phyloP scores from a whole-genome alignment of 2,797 vertebrate species.

The Pangasius macronema region DNA sequence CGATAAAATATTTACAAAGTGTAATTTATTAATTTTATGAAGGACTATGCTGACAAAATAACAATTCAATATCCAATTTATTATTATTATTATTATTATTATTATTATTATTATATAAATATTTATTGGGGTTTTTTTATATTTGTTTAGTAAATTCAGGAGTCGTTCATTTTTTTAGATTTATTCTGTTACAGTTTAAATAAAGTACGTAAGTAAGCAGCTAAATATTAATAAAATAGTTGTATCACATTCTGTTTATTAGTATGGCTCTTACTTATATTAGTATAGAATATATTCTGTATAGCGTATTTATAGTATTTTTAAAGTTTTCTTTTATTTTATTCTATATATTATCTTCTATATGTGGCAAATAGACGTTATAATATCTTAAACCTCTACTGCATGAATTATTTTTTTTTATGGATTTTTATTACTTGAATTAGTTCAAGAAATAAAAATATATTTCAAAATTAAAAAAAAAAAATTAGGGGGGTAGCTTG shows the following conservation, averaged over 20 bases:
- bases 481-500: too few species aligned
- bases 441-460: too few species aligned
- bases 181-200: background rate
- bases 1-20: background rate
- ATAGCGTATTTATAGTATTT: too few species aligned
- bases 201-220: background rate
- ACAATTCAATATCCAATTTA: background rate
- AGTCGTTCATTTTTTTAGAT: background rate
- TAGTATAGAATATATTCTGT: too few species aligned
- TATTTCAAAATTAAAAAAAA: too few species aligned
- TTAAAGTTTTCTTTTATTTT: background rate
- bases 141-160: background rate
- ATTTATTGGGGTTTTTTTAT: background rate
- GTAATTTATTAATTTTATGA: background rate
- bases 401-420: too few species aligned
- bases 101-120: background rate
- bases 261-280: too few species aligned
- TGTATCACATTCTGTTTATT: background rate
- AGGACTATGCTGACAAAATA: background rate
- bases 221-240: background rate
- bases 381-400: too few species aligned
- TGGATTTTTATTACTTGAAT: too few species aligned
- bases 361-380: too few species aligned
- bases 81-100: conserved; percentile 8
- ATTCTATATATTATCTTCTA: background rate